A percentile compares a stretch with the other conserved stretches of the same genome.
These are phyloP conservation scores for Drosophila seguyi DNA, from an alignment of 1,140 invertebrate genomes.

Conservation along the genomic window DNA sequence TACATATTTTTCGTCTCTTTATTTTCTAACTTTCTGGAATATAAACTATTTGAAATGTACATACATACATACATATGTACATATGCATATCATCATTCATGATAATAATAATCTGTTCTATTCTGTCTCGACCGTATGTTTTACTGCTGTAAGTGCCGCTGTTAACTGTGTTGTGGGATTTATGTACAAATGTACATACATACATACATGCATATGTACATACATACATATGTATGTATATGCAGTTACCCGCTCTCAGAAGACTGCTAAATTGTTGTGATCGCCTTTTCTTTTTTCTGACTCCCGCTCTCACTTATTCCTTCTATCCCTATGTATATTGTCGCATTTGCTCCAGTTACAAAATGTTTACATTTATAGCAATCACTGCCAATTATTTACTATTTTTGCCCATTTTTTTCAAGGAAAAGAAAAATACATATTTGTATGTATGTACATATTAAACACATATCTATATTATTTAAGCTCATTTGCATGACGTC, in stretches of 20 bases:
- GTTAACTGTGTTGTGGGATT: no score
- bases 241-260: no score
- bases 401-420: constrained; percentile 13
- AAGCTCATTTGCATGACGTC: constrained; percentile 36
- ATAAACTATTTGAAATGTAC: no score
- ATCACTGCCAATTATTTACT: constrained; percentile 34
- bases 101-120: no score
- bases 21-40: no score
- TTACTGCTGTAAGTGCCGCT: background rate
- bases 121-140: no score
- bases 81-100: no score
- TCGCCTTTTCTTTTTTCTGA: background rate
- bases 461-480: background rate
- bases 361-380: constrained; percentile 17
- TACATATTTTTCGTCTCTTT: no score
- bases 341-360: constrained; percentile 17
- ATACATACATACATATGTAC: no score
- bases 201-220: no score
- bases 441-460: background rate
- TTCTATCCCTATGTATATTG: constrained; percentile 3
- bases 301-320: background rate
- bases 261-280: background rate
- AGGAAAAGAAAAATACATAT: no score
- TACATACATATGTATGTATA: background rate
- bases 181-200: no score